Percentiles rank a stretch among this genome's conserved stretches.
These are phyloP conservation scores for Sander lucioperca DNA, from an alignment of 2,113 vertebrate genomes.

Conservation along the genomic window DNA sequence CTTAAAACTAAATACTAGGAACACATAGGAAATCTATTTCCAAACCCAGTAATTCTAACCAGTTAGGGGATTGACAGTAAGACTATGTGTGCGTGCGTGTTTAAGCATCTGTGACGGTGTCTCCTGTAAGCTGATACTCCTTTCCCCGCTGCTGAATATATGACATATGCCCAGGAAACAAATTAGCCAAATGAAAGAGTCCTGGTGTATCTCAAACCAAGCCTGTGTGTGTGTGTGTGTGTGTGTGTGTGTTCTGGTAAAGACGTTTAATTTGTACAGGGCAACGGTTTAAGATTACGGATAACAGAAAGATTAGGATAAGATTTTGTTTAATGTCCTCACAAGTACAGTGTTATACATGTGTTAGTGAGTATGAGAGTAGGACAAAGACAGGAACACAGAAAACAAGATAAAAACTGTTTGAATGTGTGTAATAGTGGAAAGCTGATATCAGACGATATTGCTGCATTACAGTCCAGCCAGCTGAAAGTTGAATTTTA, in stretches of 20 bases:
- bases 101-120: conserved; percentile 61
- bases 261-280: background rate
- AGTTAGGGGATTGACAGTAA: conserved; percentile 56
- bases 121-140: conserved; percentile 67
- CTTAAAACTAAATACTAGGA: conserved; percentile 65
- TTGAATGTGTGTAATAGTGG: background rate
- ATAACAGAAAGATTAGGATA: conserved; percentile 1
- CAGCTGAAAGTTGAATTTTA: conserved; percentile 56
- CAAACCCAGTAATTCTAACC: conserved; percentile 73
- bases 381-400: background rate
- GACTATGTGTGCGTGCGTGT: conserved; percentile 39
- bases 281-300: background rate
- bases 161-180: conserved; percentile 70
- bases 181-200: conserved; percentile 51
- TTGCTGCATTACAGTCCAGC: conserved; percentile 6
- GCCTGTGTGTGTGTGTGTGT: conserved; percentile 1
- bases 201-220: conserved; percentile 29
- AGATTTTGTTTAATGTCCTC: conserved; percentile 3
- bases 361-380: background rate
- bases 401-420: background rate
- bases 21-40: conserved; percentile 62
- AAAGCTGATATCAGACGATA: conserved; percentile 42
- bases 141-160: conserved; percentile 52
- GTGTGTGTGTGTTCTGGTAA: conserved; percentile 1
- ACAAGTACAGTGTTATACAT: background rate